Percentiles rank a stretch among this genome's conserved stretches.
Conservation (phyloP, 2,797 vertebrate genomes). For the Tiaroga cobitis region DNA sequence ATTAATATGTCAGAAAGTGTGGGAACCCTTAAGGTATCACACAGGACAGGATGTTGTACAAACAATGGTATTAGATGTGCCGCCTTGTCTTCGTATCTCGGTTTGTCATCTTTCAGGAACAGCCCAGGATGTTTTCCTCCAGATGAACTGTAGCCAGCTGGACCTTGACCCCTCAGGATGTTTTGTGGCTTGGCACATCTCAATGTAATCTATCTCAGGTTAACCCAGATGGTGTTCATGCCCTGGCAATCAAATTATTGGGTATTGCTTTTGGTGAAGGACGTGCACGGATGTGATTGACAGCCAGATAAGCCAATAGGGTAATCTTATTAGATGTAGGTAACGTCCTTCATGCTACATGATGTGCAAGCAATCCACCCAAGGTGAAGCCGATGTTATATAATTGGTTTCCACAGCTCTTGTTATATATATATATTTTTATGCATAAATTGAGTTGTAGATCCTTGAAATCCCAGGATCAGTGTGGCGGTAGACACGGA, state of each 20-base stretch:
- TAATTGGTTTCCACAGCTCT: slow-evolving; percentile 71
- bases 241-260: slow-evolving; percentile 37
- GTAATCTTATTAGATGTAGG: slow-evolving; percentile 22
- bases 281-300: slow-evolving; percentile 25
- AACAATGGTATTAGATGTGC: neutral
- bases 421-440: slow-evolving; percentile 57
- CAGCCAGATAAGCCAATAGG: slow-evolving; percentile 36
- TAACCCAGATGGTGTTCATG: slow-evolving; percentile 51
- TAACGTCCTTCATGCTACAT: slow-evolving; percentile 25
- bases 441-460: slow-evolving; percentile 72
- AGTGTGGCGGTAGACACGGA: slow-evolving; percentile 61
- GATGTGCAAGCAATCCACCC: slow-evolving; percentile 49
- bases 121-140: slow-evolving; percentile 2
- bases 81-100: neutral
- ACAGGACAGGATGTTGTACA: neutral
- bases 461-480: slow-evolving; percentile 73
- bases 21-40: neutral
- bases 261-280: slow-evolving; percentile 47
- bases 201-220: slow-evolving; percentile 57
- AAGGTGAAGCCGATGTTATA: slow-evolving; percentile 69
- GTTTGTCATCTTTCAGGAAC: neutral
- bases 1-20: neutral
- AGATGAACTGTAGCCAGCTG: slow-evolving; percentile 1
- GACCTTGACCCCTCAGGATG: slow-evolving; percentile 35
- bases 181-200: slow-evolving; percentile 19